A percentile compares a stretch with the other conserved stretches of the same genome.
Evolutionary conservation across 2,797 vertebrate genomes (phyloP).

Genomic region (Peromyscus aztecus): DNA sequence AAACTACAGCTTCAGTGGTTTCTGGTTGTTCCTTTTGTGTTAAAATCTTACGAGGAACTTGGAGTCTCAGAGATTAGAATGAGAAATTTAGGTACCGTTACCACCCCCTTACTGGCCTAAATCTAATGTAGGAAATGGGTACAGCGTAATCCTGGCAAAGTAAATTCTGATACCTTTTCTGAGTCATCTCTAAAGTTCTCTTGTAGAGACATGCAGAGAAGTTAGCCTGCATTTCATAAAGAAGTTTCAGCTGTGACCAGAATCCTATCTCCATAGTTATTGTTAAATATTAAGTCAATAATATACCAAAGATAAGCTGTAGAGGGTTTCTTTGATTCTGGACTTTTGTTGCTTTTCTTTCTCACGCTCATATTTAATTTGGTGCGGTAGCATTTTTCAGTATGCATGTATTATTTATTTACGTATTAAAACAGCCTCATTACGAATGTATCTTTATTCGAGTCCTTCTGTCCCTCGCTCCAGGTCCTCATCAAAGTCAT

Average conservation of each 20-base stretch:
- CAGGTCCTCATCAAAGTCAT: conserved; percentile 98
- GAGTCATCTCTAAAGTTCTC: not conserved
- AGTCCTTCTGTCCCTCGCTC: conserved; percentile 72
- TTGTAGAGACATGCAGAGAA: not conserved
- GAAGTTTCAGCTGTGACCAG: not conserved
- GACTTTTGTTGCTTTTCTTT: conserved; percentile 31
- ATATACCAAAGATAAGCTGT: not conserved
- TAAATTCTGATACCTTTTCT: not conserved
- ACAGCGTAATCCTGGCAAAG: not conserved
- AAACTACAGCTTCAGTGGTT: not conserved
- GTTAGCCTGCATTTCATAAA: not conserved
- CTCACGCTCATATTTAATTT: conserved; percentile 13
- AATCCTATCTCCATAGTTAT: not conserved
- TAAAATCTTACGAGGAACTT: not conserved
- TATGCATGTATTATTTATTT: not conserved
- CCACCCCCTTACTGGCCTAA: not conserved
- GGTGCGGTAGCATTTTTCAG: not conserved
- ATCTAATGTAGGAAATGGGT: not conserved
- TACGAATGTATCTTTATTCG: not conserved
- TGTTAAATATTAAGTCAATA: not conserved
- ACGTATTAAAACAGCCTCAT: not conserved
- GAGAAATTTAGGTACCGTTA: not conserved
- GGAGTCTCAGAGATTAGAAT: not conserved
- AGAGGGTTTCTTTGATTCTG: not conserved
- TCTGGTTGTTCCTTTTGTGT: not conserved